phyloP scores from a whole-genome alignment of 2,888 invertebrate genomes.

The Leptinotarsa tumamoca region DNA sequence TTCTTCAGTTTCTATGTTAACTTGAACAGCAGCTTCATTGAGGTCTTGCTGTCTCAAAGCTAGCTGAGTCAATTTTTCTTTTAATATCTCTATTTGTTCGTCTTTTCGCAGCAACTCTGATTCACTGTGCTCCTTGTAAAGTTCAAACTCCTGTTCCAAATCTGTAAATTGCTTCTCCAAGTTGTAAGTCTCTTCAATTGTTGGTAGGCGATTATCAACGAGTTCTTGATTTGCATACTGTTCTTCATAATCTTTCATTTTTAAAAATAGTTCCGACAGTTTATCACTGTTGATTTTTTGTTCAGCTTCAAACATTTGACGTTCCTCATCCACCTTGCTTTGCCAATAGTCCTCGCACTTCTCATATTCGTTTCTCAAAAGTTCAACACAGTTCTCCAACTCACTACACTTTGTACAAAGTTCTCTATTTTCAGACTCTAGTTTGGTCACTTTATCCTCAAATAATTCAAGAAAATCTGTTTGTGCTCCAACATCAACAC shows the following conservation, averaged over 20 bases:
- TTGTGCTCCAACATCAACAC: slow-evolving; percentile 48
- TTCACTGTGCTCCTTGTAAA: slow-evolving; percentile 69
- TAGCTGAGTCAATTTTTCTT: slow-evolving; percentile 67
- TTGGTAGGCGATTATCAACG: slow-evolving; percentile 72
- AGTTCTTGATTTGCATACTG: slow-evolving; percentile 72
- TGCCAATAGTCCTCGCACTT: slow-evolving; percentile 91
- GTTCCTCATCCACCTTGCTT: slow-evolving; percentile 81
- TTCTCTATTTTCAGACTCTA: slow-evolving; percentile 62
- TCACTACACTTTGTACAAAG: slow-evolving; percentile 72
- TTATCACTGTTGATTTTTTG: slow-evolving; percentile 82
- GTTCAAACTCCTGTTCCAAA: slow-evolving; percentile 77
- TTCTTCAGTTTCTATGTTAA: slow-evolving; percentile 53
- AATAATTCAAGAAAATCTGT: slow-evolving; percentile 53
- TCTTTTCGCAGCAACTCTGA: slow-evolving; percentile 70
- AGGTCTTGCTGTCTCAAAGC: slow-evolving; percentile 54
- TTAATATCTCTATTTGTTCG: slow-evolving; percentile 70
- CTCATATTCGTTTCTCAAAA: slow-evolving; percentile 82
- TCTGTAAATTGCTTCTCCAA: slow-evolving; percentile 80
- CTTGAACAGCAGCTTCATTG: slow-evolving; percentile 50
- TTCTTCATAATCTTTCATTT: slow-evolving; percentile 85
- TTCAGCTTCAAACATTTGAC: slow-evolving; percentile 80
- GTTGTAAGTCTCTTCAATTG: slow-evolving; percentile 81
- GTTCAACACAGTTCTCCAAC: slow-evolving; percentile 79
- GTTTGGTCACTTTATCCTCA: slow-evolving; percentile 49
- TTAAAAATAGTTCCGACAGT: slow-evolving; percentile 77